Conservation (phyloP, 2,888 invertebrate genomes). For the Watsonalla cultraria region DNA sequence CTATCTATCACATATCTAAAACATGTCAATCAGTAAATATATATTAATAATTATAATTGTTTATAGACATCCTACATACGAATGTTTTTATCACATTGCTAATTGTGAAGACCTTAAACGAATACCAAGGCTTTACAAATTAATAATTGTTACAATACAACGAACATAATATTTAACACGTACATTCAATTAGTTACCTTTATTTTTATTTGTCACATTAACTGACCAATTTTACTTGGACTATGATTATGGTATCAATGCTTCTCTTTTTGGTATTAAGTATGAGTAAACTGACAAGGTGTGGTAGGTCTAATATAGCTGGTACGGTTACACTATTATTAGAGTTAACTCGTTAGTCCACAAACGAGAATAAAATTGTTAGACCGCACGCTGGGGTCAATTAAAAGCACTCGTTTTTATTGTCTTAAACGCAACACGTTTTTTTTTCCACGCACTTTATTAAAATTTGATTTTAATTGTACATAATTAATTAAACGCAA, state of each 20-base stretch:
- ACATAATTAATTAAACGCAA: not conserved
- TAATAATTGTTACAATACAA: constrained; percentile 26
- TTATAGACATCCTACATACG: not conserved
- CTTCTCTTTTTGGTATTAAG: not conserved
- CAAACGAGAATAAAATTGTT: constrained; percentile 48
- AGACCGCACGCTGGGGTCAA: constrained; percentile 53
- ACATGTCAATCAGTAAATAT: too few species aligned
- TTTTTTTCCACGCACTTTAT: constrained; percentile 38
- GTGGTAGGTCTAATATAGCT: constrained; percentile 18
- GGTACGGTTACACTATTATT: constrained; percentile 31
- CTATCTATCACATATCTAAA: too few species aligned
- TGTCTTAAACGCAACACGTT: constrained; percentile 26
- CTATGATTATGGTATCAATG: not conserved
- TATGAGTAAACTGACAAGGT: constrained; percentile 6
- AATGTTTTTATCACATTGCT: constrained; percentile 15
- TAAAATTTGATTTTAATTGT: constrained; percentile 37
- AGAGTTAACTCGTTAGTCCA: constrained; percentile 38
- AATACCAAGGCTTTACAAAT: constrained; percentile 37
- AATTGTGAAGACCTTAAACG: constrained; percentile 37
- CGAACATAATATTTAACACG: too few species aligned
- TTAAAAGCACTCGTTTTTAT: constrained; percentile 51
- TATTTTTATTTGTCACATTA: not conserved
- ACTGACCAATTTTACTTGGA: not conserved
- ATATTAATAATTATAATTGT: not conserved
- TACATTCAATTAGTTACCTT: too few species aligned